Percentiles rank a stretch among this genome's conserved stretches.
Conservation (phyloP, 2,797 vertebrate species). For the Acrossocheilus wenchowensis region DNA sequence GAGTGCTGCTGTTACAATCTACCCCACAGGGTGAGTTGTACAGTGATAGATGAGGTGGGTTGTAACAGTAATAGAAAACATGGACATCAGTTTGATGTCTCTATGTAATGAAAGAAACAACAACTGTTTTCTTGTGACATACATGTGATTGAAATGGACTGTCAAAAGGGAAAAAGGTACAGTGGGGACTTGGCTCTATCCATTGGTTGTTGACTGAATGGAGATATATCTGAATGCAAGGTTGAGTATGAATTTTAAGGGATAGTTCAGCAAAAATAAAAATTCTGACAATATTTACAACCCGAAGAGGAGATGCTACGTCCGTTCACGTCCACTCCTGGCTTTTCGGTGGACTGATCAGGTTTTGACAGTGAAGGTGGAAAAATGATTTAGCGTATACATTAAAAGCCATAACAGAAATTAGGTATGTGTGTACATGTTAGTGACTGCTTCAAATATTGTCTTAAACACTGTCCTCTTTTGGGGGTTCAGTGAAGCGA, state of each 20-base stretch:
- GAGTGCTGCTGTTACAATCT: neutral
- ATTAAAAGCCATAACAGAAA: neutral
- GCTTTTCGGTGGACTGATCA: too few species aligned
- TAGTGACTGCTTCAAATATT: neutral
- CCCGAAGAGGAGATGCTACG: too few species aligned
- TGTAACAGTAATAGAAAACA: slow-evolving; percentile 19
- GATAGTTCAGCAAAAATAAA: neutral
- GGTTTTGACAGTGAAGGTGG: neutral
- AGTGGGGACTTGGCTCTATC: neutral
- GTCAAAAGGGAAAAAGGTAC: neutral
- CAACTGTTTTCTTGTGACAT: neutral
- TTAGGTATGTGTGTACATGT: neutral
- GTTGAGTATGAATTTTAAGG: neutral
- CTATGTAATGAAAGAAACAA: neutral
- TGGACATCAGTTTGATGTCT: neutral
- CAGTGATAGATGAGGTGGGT: neutral
- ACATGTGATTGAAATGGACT: neutral
- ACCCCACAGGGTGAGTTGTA: slow-evolving; percentile 5
- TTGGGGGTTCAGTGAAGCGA: neutral
- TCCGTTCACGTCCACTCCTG: too few species aligned
- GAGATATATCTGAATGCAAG: neutral
- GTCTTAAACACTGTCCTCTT: neutral
- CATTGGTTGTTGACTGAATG: neutral
- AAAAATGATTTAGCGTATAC: neutral
- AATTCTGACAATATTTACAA: neutral